These are phyloP conservation scores for Onychostoma macrolepis DNA, from an alignment of 2,113 vertebrate species.

Conservation along the genomic window DNA sequence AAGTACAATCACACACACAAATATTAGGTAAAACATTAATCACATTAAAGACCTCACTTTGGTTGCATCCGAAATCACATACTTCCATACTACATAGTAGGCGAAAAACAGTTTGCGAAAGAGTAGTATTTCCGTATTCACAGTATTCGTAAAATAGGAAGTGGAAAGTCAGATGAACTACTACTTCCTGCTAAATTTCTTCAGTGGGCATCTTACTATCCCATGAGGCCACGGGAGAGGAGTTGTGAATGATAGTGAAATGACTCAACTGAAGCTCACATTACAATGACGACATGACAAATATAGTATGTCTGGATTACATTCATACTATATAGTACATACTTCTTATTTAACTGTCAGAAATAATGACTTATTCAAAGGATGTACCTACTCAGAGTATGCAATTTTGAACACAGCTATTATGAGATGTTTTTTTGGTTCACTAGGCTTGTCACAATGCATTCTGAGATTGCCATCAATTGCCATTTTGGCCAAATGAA, in stretches of 20 bases:
- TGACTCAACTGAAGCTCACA: no score
- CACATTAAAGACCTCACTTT: not conserved
- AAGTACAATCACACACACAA: not conserved
- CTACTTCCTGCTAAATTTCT: no score
- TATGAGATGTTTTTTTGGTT: not conserved
- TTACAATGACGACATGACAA: no score
- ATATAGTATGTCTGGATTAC: no score
- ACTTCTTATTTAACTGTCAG: no score
- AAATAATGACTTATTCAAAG: no score
- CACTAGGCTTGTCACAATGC: not conserved
- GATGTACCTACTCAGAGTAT: no score
- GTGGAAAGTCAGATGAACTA: not conserved
- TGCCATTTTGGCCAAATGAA: not conserved
- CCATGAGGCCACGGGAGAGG: no score
- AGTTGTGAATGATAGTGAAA: no score
- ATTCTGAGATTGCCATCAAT: not conserved
- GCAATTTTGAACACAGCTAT: no score
- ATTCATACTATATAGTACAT: no score
- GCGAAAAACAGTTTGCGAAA: not conserved
- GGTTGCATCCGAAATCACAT: not conserved
- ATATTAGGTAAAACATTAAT: not conserved
- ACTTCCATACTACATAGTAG: not conserved
- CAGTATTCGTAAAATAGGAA: not conserved
- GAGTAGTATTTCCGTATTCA: not conserved
- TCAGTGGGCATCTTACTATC: no score